Evolutionary conservation across 2,888 invertebrate genomes (phyloP).

Genomic region (Rhyacophila evoluta): DNA sequence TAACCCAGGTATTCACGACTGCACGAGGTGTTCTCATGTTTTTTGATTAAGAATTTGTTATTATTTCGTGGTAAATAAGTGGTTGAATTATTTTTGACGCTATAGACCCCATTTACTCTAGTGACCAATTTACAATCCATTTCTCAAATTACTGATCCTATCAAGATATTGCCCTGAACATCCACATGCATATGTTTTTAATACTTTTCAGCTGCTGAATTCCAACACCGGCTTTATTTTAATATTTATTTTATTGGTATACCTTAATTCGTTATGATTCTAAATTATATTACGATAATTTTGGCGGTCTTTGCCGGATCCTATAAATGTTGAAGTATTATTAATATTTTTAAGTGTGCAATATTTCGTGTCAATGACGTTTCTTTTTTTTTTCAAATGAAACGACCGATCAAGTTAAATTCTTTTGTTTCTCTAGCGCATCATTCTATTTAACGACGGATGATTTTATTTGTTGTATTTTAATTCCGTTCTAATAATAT

Average conservation of each 20-base stretch:
- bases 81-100: background rate
- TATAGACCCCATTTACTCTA: background rate
- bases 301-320: background rate
- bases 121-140: background rate
- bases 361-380: slow-evolving; percentile 4
- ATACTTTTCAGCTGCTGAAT: slow-evolving; percentile 41
- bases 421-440: slow-evolving; percentile 31
- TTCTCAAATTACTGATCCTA: background rate
- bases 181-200: slow-evolving; percentile 45
- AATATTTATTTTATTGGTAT: slow-evolving; percentile 16
- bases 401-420: background rate
- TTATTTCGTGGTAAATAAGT: slow-evolving; percentile 16
- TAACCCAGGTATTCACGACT: background rate
- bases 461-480: background rate
- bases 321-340: background rate
- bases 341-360: background rate
- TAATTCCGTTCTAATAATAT: too few species aligned
- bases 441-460: background rate
- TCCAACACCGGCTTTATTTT: slow-evolving; percentile 44
- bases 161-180: background rate
- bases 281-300: background rate
- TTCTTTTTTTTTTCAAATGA: background rate
- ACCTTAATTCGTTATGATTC: background rate
- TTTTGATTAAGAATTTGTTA: slow-evolving; percentile 29
- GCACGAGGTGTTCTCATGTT: slow-evolving; percentile 53